Evolutionary conservation across 2,797 vertebrate genomes (phyloP), one percentile per base, ranked within the genome.

Genomic region (Paedocypris micromegethes): DNA sequence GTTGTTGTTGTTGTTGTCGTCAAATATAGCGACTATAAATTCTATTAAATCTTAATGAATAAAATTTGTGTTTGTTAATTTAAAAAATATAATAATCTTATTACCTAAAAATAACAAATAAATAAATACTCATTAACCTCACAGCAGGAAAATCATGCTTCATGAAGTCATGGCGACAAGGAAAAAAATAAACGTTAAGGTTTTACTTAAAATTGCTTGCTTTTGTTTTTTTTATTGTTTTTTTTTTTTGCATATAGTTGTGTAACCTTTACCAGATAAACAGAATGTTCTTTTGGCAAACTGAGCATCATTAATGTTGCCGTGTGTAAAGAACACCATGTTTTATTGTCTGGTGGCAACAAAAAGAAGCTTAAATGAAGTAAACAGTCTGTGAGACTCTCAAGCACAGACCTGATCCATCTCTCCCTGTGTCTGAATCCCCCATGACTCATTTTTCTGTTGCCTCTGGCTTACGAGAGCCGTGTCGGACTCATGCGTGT

Each of bases 371-470:
- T 23, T 38, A 53, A 2, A 9, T 42, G 6, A 58, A 59, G 37
- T 9, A 40, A 52, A 50, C 8, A 44, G 37, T 41, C 51, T 57
- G 64, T 48, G 5, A 44, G 9, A 47, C 47, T 48, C n/a, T 60
- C 7, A 60, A 48, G 7, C 58, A 5, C 38, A 9, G 9, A 38
- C 41, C 2, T 5, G n/a, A 39, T 56, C 55, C 9, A 6, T 48
- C 7, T 5, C 6, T 37, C n/a, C 38, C 48, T 41, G 7, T 43
- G 1, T 46, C 66, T 45, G 58, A 44, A 52, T 70, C 73, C 58
- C 58, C 5, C 4, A 6, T 47, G 53, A 72, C 70, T 75, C 59
- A 68, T 75, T 70, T 75, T 59, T 53, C 23, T 42, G 53, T 58
- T 51, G 73, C 62, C 69, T 46, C 49, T 68, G 68, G 63, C 68